Evolutionary conservation across 2,113 vertebrate species (phyloP), one percentile per base, ranked within the genome.

Genomic region (Gnathonemus longibarbis): DNA sequence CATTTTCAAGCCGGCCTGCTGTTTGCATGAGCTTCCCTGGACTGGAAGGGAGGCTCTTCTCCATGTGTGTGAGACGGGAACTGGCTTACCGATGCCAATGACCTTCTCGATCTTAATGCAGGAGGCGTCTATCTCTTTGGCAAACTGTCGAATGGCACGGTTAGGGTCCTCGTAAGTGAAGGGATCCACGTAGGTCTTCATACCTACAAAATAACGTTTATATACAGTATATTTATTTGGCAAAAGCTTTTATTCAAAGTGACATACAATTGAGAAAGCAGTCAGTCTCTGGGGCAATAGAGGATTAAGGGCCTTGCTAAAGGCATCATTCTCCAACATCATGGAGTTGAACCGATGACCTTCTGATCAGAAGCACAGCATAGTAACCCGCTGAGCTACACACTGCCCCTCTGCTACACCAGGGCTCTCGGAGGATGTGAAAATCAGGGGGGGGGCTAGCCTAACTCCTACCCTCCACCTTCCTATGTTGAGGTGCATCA

Each of bases 101-200:
- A 99, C 98, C 96, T 99, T 99, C 95, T 99, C 98, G 39, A 99
- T 99, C 95, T 99, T 99, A 93, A 99, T 99, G 88, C 97, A 99
- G 90, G 98, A 99, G 3, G 98, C 98, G 83, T 99, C 98, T 0
- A 99, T 99, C 96, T 99, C 98, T 95, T 99, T 99, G 94, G 98
- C 98, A 89, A 99, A 99, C 95, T 99, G 98, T 1, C 97, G 96
- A 91, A 99, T 98, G 49, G 98, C 98, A 94, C 99, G 98, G 95
- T 99, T 99, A 17, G 98, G 98, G 94, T 99, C 98, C 93, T 99
- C 98, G 0, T 99, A 99, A 3, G 98, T 99, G 92, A 99, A 99
- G 88, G 98, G 98, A 93, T 99, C 98, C 77, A 99, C 98, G 4
- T 99, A 99, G 62, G 98, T 98, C 95, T 97, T 98, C 91, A 99